Evolutionary conservation across 2,113 vertebrate species (phyloP).

Genomic region (Emydocephalus ijimae): DNA sequence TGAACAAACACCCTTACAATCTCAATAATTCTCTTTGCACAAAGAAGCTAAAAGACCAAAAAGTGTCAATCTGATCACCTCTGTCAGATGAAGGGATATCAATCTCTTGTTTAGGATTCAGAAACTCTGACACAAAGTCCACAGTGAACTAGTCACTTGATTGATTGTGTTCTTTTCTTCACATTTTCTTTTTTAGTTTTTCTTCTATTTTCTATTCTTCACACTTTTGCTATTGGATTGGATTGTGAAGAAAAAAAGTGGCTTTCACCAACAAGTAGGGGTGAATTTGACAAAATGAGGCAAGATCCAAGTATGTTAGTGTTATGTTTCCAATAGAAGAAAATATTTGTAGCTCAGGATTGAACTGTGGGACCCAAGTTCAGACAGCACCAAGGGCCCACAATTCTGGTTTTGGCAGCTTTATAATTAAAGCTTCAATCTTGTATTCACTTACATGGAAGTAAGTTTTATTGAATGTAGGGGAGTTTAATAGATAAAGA

Average conservation of each 20-base stretch:
- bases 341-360: too few relatives aligned
- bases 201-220: too few relatives aligned
- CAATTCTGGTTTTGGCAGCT: neutral
- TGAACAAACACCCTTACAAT: neutral
- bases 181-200: neutral
- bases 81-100: neutral
- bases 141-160: neutral
- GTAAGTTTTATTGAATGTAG: neutral
- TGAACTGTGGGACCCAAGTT: too few relatives aligned
- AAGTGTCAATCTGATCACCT: neutral
- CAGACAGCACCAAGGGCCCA: too few relatives aligned
- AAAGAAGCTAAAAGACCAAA: neutral
- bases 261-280: neutral
- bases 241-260: too few relatives aligned
- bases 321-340: neutral
- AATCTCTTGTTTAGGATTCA: neutral
- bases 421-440: neutral
- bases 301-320: neutral
- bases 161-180: neutral
- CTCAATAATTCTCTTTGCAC: neutral
- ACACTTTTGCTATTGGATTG: neutral
- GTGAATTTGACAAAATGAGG: neutral
- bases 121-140: neutral
- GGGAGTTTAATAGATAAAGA: neutral
- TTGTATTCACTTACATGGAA: neutral